Evolutionary conservation across 2,797 vertebrate species (phyloP).

Genomic region (Kryptopterus vitreolus): DNA sequence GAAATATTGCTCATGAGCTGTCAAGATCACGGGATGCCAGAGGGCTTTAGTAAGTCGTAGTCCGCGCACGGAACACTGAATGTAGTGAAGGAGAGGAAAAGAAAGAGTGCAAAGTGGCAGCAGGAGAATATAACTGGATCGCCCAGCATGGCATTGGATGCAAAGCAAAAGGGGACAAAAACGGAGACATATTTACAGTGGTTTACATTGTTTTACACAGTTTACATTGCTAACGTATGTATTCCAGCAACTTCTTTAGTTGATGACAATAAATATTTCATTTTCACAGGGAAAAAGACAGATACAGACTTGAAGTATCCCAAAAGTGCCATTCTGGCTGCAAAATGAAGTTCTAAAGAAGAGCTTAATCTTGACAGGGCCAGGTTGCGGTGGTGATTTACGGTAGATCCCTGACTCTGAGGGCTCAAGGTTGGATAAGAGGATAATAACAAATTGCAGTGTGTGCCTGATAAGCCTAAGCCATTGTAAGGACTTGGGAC

Average conservation of each 20-base stretch:
- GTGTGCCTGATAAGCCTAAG: constrained; percentile 46
- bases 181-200: constrained; percentile 11
- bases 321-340: constrained; percentile 63
- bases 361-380: constrained; percentile 68
- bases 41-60: constrained; percentile 32
- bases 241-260: constrained; percentile 11
- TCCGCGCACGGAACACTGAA: constrained; percentile 26
- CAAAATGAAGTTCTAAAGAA: constrained; percentile 69
- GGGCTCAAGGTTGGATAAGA: constrained; percentile 27
- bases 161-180: constrained; percentile 22
- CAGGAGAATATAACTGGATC: constrained; percentile 11
- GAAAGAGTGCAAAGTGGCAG: constrained; percentile 32
- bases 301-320: constrained; percentile 52
- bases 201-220: no score
- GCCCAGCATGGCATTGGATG: constrained; percentile 30
- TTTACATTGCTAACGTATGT: no score
- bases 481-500: constrained; percentile 24
- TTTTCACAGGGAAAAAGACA: constrained; percentile 22
- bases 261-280: constrained; percentile 66
- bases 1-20: constrained; percentile 49
- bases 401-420: constrained; percentile 25
- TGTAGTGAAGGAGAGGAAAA: constrained; percentile 20
- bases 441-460: constrained; percentile 66
- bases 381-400: constrained; percentile 57
- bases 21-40: constrained; percentile 31